These are phyloP conservation scores for Drosophila hydei DNA, from an alignment of 1,140 invertebrate species.

Conservation along the genomic window DNA sequence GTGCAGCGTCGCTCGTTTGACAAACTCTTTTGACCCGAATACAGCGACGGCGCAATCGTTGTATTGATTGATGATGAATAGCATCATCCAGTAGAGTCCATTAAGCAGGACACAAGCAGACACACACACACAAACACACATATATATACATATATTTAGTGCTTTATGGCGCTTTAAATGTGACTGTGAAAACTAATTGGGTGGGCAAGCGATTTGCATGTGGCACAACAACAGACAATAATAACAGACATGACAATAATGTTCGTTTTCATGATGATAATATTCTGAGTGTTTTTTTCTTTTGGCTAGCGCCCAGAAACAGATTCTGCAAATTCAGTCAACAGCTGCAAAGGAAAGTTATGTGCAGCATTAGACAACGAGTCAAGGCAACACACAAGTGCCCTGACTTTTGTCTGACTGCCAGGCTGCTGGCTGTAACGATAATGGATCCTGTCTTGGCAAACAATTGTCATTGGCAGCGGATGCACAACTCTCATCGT, in stretches of 20 bases:
- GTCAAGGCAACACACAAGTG: slow-evolving; percentile 49
- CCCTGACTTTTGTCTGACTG: slow-evolving; percentile 19
- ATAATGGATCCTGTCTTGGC: slow-evolving; percentile 70
- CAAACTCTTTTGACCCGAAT: slow-evolving; percentile 61
- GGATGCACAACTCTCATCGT: slow-evolving; percentile 37
- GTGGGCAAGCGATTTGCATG: slow-evolving; percentile 21
- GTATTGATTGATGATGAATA: slow-evolving; percentile 67
- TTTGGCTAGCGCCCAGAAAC: not conserved
- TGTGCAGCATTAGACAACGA: slow-evolving; percentile 28
- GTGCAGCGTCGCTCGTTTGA: slow-evolving; percentile 41
- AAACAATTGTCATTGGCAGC: slow-evolving; percentile 59
- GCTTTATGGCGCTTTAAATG: slow-evolving; percentile 10
- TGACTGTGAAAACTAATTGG: slow-evolving; percentile 19
- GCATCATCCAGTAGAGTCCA: slow-evolving; percentile 55
- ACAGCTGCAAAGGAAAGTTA: slow-evolving; percentile 8
- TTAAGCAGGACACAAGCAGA: slow-evolving; percentile 3
- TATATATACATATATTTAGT: not conserved
- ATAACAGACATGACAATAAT: slow-evolving; percentile 21
- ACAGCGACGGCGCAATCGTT: slow-evolving; percentile 46
- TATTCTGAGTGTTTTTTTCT: not conserved
- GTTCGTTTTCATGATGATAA: slow-evolving; percentile 12
- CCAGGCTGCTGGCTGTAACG: too few species aligned
- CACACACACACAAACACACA: slow-evolving; percentile 13
- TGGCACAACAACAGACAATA: slow-evolving; percentile 20
- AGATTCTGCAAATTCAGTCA: not conserved